These are phyloP conservation scores for Coenonympha arcania DNA, from an alignment of 2,888 invertebrate genomes.

Conservation along the genomic window DNA sequence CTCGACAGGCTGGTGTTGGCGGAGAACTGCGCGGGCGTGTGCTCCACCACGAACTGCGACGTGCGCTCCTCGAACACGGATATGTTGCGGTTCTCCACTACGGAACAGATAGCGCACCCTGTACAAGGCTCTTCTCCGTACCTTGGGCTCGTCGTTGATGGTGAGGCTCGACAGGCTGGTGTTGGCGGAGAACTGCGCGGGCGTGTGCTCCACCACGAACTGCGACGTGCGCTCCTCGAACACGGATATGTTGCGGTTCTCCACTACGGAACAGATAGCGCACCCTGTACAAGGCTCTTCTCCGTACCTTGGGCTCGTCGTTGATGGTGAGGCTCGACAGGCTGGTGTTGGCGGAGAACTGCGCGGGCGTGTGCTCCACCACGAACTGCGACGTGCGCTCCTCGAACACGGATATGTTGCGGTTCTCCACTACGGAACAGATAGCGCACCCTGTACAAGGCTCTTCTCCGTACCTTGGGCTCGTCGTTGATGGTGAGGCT, in stretches of 20 bases:
- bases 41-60: conserved; percentile 86
- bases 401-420: conserved; percentile 79
- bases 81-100: conserved; percentile 43
- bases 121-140: not conserved
- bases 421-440: conserved; percentile 33
- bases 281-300: not conserved
- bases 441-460: not conserved
- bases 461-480: conserved; percentile 38
- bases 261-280: conserved; percentile 28
- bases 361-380: conserved; percentile 89
- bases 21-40: conserved; percentile 90
- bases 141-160: conserved; percentile 80
- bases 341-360: conserved; percentile 88
- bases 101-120: not conserved
- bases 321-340: conserved; percentile 90
- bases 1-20: conserved; percentile 90
- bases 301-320: conserved; percentile 73
- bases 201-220: conserved; percentile 90
- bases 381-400: conserved; percentile 84
- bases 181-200: conserved; percentile 86
- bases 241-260: conserved; percentile 69
- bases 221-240: conserved; percentile 85
- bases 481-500: conserved; percentile 89
- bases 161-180: conserved; percentile 91
- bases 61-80: conserved; percentile 86